phyloP scores from a whole-genome alignment of 2,888 invertebrate species.

The Mesorhabditis spiculigera region DNA sequence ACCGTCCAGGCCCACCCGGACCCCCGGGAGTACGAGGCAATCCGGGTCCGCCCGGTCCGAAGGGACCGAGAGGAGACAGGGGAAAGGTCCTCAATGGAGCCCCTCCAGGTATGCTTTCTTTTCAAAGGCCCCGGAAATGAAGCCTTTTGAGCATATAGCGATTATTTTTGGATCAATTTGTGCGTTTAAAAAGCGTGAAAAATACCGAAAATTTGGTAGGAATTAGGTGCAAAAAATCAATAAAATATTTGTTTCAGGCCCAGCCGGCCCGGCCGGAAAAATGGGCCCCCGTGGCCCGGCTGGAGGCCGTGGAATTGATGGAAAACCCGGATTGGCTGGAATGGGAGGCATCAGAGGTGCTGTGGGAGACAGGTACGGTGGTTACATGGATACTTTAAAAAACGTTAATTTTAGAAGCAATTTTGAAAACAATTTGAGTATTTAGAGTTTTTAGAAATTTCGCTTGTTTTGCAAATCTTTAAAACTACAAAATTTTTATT shows the following conservation, averaged over 20 bases:
- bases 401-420: too few species aligned
- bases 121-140: too few species aligned
- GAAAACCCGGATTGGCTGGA: constrained; percentile 39
- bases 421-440: too few species aligned
- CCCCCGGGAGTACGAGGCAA: constrained; percentile 48
- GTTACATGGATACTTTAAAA: too few species aligned
- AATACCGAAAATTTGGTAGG: too few species aligned
- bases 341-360: constrained; percentile 42
- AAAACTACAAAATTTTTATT: too few species aligned
- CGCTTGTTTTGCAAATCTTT: too few species aligned
- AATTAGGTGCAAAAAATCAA: too few species aligned
- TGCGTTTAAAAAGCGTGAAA: too few species aligned
- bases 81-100: constrained; percentile 13
- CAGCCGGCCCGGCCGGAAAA: not conserved
- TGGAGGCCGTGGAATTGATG: constrained; percentile 43
- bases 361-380: constrained; percentile 30
- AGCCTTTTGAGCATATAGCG: too few species aligned
- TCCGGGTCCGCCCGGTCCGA: constrained; percentile 43
- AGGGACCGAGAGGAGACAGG: constrained; percentile 39
- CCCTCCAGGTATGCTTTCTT: not conserved
- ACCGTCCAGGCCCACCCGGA: constrained; percentile 53
- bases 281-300: constrained; percentile 43
- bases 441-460: too few species aligned
- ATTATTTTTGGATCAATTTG: too few species aligned
- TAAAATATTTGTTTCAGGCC: not conserved